Conservation (phyloP, 2,113 vertebrate genomes). For the Sphaerodactylus townsendi region DNA sequence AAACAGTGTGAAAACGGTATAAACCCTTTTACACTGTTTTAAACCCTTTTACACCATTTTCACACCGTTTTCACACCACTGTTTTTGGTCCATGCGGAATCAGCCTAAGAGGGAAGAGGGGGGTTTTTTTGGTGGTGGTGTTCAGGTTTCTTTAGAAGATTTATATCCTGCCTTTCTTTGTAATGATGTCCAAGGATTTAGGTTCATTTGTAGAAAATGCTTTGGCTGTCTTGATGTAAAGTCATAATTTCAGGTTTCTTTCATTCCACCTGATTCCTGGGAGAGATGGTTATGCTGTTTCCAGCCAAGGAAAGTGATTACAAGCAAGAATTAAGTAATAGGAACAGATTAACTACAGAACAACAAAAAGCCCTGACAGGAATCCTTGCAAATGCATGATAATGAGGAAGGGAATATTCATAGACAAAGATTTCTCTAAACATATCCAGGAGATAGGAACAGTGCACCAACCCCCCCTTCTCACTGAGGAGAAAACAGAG, state of each 20-base stretch:
- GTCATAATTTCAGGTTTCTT: background rate
- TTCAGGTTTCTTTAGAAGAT: too few species aligned
- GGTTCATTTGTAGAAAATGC: background rate
- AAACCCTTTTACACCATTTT: too few species aligned
- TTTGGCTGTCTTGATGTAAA: background rate
- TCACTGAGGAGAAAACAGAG: too few species aligned
- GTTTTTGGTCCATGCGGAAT: too few species aligned
- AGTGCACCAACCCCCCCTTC: too few species aligned
- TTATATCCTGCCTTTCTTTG: too few species aligned
- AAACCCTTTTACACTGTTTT: too few species aligned
- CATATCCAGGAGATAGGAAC: background rate
- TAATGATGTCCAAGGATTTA: background rate
- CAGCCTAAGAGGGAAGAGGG: background rate
- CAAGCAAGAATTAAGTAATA: background rate
- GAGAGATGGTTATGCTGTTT: background rate
- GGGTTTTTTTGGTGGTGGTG: too few species aligned
- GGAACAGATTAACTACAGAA: background rate
- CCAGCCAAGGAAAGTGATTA: slow-evolving; percentile 1
- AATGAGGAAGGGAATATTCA: background rate
- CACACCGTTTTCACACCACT: too few species aligned
- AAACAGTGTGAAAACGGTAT: too few species aligned
- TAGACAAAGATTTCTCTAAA: background rate
- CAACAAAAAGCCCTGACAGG: background rate
- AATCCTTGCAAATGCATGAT: background rate
- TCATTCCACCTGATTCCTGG: background rate